Conservation (phyloP, 2,888 invertebrate genomes). For the Encarsia formosa region DNA sequence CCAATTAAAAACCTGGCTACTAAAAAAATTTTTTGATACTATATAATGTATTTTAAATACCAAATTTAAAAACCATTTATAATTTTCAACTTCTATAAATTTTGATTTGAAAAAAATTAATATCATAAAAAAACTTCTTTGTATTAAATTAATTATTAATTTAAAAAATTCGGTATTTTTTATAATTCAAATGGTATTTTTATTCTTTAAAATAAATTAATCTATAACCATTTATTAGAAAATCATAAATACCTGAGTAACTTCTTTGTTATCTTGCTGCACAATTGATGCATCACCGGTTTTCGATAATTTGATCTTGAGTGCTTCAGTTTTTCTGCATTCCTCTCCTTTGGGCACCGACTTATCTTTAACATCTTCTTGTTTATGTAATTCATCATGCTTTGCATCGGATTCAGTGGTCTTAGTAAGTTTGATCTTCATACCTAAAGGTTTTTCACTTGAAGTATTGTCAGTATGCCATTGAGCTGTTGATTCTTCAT, state of each 20-base stretch:
- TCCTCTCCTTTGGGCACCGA: conserved; percentile 32
- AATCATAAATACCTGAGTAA: conserved; percentile 18
- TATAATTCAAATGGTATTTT: too few species aligned
- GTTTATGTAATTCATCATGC: conserved; percentile 20
- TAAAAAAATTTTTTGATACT: too few species aligned
- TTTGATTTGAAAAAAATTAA: too few species aligned
- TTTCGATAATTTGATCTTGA: conserved; percentile 45
- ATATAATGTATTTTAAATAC: too few species aligned
- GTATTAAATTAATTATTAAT: background rate
- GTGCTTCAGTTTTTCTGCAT: conserved; percentile 26
- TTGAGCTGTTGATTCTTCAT: conserved; percentile 30
- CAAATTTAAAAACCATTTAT: too few species aligned
- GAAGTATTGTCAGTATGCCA: conserved; percentile 43
- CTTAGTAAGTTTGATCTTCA: conserved; percentile 46
- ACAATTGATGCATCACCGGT: conserved; percentile 40
- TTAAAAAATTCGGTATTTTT: background rate
- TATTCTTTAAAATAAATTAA: too few species aligned
- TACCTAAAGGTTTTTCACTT: conserved; percentile 36
- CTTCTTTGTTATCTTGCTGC: conserved; percentile 26
- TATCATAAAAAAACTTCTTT: too few species aligned
- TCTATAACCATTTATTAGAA: background rate
- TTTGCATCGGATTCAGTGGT: conserved; percentile 31
- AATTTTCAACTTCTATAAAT: too few species aligned
- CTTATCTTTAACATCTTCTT: conserved; percentile 11
- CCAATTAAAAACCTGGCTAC: too few species aligned